These are phyloP conservation scores for Ailurus styani DNA, from an alignment of 2,113 vertebrate genomes.

Conservation along the genomic window DNA sequence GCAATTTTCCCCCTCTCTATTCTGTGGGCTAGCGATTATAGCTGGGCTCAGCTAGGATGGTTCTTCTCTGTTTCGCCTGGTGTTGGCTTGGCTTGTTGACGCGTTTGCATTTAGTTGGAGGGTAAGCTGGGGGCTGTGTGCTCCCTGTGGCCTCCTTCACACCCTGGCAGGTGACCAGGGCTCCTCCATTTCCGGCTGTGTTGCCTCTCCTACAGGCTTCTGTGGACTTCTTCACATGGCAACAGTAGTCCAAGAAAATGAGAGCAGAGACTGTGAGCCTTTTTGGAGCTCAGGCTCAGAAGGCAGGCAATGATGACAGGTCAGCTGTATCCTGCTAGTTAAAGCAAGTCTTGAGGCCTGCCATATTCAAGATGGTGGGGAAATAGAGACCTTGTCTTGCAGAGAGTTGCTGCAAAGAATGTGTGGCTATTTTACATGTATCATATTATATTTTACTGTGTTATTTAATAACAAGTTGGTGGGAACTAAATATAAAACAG, in stretches of 20 bases:
- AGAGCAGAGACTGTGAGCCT: background rate
- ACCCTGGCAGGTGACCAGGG: background rate
- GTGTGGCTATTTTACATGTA: background rate
- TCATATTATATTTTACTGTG: too few species aligned
- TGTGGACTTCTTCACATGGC: background rate
- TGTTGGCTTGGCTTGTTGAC: background rate
- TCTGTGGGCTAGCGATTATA: fast-evolving
- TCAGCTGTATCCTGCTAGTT: fast-evolving
- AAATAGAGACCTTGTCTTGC: background rate
- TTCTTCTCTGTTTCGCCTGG: background rate
- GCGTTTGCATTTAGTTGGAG: background rate
- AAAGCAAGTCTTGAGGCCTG: background rate
- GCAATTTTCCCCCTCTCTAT: fast-evolving
- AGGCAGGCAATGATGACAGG: fast-evolving
- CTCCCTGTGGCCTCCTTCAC: background rate
- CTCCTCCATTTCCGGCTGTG: background rate
- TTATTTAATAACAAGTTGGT: background rate
- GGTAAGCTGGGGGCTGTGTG: background rate
- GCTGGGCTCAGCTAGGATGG: background rate
- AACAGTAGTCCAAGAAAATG: background rate
- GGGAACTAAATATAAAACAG: background rate
- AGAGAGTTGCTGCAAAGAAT: background rate
- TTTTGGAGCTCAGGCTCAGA: background rate
- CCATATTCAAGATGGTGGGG: background rate
- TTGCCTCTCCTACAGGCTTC: background rate